These are phyloP conservation scores for Cyprinodon tularosa DNA, from an alignment of 2,113 vertebrate species.

Conservation along the genomic window DNA sequence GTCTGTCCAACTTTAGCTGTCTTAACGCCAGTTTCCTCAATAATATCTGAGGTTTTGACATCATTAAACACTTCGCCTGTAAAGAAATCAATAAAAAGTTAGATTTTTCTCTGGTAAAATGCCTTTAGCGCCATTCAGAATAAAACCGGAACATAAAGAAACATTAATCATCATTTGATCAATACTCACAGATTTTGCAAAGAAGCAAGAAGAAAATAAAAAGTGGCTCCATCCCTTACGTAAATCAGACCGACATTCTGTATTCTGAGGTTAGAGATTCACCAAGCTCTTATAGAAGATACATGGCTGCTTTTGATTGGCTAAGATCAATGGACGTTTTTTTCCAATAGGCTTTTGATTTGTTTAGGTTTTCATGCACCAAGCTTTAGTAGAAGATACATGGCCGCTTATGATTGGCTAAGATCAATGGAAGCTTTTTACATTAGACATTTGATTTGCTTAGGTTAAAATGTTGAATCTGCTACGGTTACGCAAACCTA, in stretches of 20 bases:
- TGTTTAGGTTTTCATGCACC: background rate
- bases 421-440: constrained; percentile 12
- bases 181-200: constrained; percentile 44
- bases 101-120: background rate
- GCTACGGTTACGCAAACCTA: too few relatives aligned
- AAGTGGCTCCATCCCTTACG: constrained; percentile 31
- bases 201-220: constrained; percentile 34
- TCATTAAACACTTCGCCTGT: constrained; percentile 10
- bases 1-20: constrained; percentile 19
- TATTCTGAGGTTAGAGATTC: background rate
- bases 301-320: constrained; percentile 49
- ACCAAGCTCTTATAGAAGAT: constrained; percentile 30
- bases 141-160: background rate
- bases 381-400: constrained; percentile 23
- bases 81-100: background rate
- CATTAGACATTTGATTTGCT: constrained; percentile 12
- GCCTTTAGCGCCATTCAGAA: rapidly evolving
- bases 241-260: constrained; percentile 17
- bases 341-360: constrained; percentile 2
- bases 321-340: constrained; percentile 8
- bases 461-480: background rate
- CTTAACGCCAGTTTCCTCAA: constrained; percentile 35
- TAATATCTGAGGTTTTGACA: background rate
- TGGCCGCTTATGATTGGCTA: constrained; percentile 51
- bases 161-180: background rate